These are phyloP conservation scores for Abramis brama DNA, from an alignment of 2,113 vertebrate species.

Conservation along the genomic window DNA sequence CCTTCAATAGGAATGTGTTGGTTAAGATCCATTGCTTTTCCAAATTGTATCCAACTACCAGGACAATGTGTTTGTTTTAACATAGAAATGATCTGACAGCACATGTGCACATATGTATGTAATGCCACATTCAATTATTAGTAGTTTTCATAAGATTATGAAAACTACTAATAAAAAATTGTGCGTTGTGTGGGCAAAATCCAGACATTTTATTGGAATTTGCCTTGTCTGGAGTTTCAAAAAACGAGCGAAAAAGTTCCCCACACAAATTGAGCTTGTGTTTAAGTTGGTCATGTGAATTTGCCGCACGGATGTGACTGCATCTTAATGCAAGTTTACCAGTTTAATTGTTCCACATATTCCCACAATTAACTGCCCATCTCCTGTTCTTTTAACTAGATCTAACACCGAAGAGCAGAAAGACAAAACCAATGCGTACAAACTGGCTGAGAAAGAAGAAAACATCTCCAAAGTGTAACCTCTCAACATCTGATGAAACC, in stretches of 20 bases:
- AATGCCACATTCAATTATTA: neutral
- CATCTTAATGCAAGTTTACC: neutral
- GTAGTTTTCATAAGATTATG: neutral
- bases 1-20: neutral
- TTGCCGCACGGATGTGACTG: too few species aligned
- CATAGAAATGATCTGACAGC: neutral
- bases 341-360: neutral
- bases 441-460: constrained; percentile 69
- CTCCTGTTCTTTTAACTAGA: constrained; percentile 55
- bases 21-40: neutral
- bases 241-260: neutral
- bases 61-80: neutral
- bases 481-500: constrained; percentile 35
- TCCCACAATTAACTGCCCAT: neutral
- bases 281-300: neutral
- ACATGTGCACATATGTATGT: neutral
- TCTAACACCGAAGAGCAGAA: constrained; percentile 60
- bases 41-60: neutral
- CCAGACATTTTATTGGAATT: neutral
- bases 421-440: constrained; percentile 74
- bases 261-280: neutral
- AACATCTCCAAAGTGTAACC: constrained; percentile 77
- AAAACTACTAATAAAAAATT: too few species aligned
- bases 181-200: too few species aligned
- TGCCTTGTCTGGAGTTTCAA: neutral